These are phyloP conservation scores for Miltochrista miniata DNA, from an alignment of 2,888 invertebrate genomes.

Conservation along the genomic window DNA sequence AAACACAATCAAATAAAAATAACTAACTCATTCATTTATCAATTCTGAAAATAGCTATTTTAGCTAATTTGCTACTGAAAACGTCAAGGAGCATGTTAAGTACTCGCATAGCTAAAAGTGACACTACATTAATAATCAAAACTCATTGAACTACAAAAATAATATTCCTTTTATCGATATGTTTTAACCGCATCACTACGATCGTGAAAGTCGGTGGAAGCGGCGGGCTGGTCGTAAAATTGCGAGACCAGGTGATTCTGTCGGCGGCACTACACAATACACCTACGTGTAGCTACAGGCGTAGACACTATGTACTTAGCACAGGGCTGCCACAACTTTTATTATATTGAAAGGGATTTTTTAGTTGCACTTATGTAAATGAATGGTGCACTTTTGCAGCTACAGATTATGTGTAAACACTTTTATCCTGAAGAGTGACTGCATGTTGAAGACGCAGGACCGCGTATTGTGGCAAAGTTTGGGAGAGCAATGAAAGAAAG, in stretches of 20 bases:
- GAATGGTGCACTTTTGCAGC: no score
- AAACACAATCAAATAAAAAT: no score
- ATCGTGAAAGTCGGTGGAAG: constrained; percentile 57
- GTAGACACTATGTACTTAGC: constrained; percentile 36
- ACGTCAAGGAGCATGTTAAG: no score
- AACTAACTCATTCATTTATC: no score
- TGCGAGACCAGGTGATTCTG: constrained; percentile 80
- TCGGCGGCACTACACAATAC: constrained; percentile 50
- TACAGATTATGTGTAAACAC: no score
- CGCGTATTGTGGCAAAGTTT: no score
- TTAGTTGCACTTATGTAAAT: no score
- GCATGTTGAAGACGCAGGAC: no score
- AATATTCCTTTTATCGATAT: constrained; percentile 18
- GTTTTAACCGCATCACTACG: constrained; percentile 30
- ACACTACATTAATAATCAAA: no score
- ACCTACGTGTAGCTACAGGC: constrained; percentile 40
- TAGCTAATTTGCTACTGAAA: not conserved
- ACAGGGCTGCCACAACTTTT: constrained; percentile 30
- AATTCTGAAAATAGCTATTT: no score
- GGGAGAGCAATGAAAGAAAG: no score
- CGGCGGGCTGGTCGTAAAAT: constrained; percentile 74
- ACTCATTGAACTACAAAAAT: not conserved
- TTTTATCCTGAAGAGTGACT: not conserved
- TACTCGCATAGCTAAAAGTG: no score
- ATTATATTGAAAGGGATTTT: not conserved